Conservation (phyloP, 2,888 invertebrate genomes). For the Seira sanloemensis region DNA sequence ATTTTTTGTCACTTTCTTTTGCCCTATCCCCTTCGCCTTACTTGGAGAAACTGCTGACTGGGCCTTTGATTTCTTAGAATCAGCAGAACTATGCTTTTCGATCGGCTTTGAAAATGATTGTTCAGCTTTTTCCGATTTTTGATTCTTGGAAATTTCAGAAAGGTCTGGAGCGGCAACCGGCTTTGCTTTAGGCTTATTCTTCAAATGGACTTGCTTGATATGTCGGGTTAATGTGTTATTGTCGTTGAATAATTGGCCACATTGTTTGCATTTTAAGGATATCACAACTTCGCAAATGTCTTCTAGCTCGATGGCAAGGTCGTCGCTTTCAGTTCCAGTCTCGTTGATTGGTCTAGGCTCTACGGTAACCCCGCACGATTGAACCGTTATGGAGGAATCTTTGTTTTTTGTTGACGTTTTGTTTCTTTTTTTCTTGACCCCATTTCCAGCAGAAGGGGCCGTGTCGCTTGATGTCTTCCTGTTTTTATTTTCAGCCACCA, state of each 20-base stretch:
- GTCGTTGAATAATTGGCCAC: constrained; percentile 77
- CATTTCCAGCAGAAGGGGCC: too few relatives aligned
- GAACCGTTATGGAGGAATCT: too few relatives aligned
- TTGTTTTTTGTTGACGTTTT: too few relatives aligned
- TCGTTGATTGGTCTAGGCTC: not conserved
- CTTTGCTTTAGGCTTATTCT: too few relatives aligned
- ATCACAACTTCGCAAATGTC: constrained; percentile 79
- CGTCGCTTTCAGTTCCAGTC: constrained; percentile 36
- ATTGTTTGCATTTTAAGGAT: constrained; percentile 79
- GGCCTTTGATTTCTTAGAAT: not conserved
- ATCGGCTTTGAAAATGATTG: too few relatives aligned
- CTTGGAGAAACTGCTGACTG: too few relatives aligned
- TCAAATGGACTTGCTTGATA: constrained; percentile 74
- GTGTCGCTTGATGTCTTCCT: too few relatives aligned
- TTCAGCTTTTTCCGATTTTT: too few relatives aligned
- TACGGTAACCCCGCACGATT: too few relatives aligned
- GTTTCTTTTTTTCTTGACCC: too few relatives aligned
- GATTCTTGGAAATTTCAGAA: not conserved
- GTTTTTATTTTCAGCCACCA: constrained; percentile 21
- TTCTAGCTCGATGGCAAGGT: constrained; percentile 17
- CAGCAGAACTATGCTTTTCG: constrained; percentile 22
- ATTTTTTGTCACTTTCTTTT: not conserved
- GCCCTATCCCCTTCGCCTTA: too few relatives aligned
- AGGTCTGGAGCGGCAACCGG: too few relatives aligned
- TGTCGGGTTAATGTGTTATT: constrained; percentile 76